Conservation (phyloP, 1,140 invertebrate species). For the Cyclina sinensis region DNA sequence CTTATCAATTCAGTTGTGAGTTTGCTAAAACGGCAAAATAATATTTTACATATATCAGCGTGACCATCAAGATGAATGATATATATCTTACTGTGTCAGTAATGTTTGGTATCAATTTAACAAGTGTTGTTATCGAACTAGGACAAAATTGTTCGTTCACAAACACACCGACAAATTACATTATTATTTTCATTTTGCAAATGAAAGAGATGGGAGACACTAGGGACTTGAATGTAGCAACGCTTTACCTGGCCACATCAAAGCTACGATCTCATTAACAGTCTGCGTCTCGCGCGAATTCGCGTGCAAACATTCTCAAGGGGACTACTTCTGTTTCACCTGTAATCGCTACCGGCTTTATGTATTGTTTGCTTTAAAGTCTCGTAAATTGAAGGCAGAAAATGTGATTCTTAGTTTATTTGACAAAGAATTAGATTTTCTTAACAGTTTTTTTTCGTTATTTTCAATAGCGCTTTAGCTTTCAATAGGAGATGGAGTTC, state of each 20-base stretch:
- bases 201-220: background rate
- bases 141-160: background rate
- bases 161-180: background rate
- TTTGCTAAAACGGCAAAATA: too few relatives aligned
- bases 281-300: background rate
- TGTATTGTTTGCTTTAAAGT: background rate
- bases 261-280: background rate
- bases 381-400: background rate
- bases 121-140: background rate
- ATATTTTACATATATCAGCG: too few relatives aligned
- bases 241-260: constrained; percentile 17
- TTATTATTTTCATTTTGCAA: constrained; percentile 22
- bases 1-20: too few relatives aligned
- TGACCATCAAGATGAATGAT: too few relatives aligned
- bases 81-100: too few relatives aligned
- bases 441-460: too few relatives aligned
- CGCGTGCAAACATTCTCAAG: background rate
- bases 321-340: background rate
- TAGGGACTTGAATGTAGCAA: background rate
- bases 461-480: too few relatives aligned
- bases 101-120: too few relatives aligned
- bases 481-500: too few relatives aligned
- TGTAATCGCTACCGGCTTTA: background rate
- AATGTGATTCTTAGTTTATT: background rate
- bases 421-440: background rate